phyloP scores from a whole-genome alignment of 1,140 invertebrate genomes.

The Rhopalosiphum maidis region DNA sequence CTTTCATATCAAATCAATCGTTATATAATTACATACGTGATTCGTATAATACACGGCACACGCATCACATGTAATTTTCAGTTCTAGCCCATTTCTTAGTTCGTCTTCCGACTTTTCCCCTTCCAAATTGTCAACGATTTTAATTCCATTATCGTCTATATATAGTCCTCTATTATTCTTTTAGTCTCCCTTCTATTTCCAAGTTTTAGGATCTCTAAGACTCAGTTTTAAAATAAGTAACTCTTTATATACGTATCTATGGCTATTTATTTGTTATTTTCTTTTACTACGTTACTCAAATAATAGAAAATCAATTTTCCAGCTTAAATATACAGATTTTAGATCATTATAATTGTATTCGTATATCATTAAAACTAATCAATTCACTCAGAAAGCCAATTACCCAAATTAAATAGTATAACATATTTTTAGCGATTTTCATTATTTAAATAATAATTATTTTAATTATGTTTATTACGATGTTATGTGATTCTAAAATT shows the following conservation, averaged over 20 bases:
- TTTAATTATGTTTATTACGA: background rate
- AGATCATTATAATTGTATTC: background rate
- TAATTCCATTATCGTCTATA: background rate
- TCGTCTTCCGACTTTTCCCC: background rate
- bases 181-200: background rate
- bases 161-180: background rate
- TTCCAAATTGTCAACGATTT: background rate
- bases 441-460: too few species aligned
- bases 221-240: background rate
- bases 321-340: background rate
- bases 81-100: background rate
- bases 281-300: background rate
- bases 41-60: background rate
- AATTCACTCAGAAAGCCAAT: background rate
- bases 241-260: background rate
- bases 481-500: too few species aligned
- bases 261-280: background rate
- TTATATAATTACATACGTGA: background rate
- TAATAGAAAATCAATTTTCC: background rate
- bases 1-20: background rate
- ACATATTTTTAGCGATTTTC: background rate
- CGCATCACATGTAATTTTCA: too few species aligned
- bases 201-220: background rate
- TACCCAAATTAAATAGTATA: background rate
- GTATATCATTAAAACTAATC: background rate